phyloP scores from a whole-genome alignment of 2,113 vertebrate species.

The Tinamus guttatus region DNA sequence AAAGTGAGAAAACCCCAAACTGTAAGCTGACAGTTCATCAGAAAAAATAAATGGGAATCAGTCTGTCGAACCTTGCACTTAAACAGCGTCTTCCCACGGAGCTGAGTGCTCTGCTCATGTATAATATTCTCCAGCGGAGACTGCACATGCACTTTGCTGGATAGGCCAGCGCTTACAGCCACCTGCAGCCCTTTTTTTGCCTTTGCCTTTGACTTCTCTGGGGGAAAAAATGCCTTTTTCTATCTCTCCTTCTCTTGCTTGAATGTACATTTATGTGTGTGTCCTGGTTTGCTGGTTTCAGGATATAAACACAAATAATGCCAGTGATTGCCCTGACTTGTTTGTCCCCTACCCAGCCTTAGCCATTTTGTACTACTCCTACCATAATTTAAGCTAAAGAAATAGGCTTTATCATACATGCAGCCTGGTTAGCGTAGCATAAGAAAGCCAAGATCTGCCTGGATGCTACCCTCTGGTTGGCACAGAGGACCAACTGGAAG shows the following conservation, averaged over 20 bases:
- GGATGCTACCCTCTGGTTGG: neutral
- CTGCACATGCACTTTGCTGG: conserved; percentile 68
- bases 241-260: neutral
- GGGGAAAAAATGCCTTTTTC: neutral
- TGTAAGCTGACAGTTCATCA: neutral
- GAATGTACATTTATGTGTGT: neutral
- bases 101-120: conserved; percentile 45
- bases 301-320: neutral
- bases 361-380: neutral
- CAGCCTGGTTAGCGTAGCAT: conserved; percentile 30
- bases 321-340: neutral
- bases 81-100: conserved; percentile 42
- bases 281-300: neutral
- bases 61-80: conserved; percentile 48
- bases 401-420: conserved; percentile 5
- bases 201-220: neutral
- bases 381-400: neutral
- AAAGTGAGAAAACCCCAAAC: neutral
- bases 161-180: neutral
- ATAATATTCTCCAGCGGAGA: conserved; percentile 58
- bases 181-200: neutral
- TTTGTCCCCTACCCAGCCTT: neutral
- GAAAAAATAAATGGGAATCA: neutral
- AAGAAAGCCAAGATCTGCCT: neutral
- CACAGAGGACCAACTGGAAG: neutral